Evolutionary conservation across 2,888 invertebrate genomes (phyloP).

Genomic region (Phania funesta): DNA sequence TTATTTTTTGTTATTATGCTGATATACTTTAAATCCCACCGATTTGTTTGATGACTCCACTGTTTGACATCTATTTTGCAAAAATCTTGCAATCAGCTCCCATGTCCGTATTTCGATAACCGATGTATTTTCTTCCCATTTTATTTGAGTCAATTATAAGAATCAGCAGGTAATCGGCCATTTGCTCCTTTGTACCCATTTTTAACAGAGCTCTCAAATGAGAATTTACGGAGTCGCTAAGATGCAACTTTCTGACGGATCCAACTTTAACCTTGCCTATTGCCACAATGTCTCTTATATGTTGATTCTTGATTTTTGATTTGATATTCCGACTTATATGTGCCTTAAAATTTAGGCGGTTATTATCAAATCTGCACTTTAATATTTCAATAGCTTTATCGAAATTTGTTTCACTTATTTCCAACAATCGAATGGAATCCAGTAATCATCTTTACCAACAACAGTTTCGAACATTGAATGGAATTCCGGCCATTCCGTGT

Average conservation of each 20-base stretch:
- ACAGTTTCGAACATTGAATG: conserved; percentile 58
- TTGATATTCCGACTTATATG: too few relatives aligned
- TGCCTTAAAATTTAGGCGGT: conserved; percentile 4
- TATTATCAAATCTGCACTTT: background rate
- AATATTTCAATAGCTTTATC: conserved; percentile 18
- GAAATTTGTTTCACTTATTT: conserved; percentile 9
- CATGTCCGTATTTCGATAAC: background rate
- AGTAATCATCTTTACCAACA: conserved; percentile 22
- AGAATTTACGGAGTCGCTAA: conserved; percentile 49
- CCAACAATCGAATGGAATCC: background rate
- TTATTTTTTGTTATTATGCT: too few relatives aligned
- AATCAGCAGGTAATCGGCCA: conserved; percentile 50
- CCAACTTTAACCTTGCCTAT: conserved; percentile 47
- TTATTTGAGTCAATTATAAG: conserved; percentile 29
- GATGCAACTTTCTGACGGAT: conserved; percentile 43
- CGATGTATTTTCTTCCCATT: conserved; percentile 54
- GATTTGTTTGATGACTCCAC: too few relatives aligned
- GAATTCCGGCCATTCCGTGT: conserved; percentile 58
- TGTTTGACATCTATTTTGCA: conserved; percentile 9
- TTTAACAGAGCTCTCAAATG: conserved; percentile 46
- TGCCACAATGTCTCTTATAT: conserved; percentile 56
- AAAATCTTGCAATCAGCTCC: background rate
- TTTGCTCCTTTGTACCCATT: conserved; percentile 50
- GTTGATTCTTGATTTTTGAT: too few relatives aligned
- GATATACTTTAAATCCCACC: too few relatives aligned